phyloP scores from a whole-genome alignment of 2,888 invertebrate species.

The Itoplectis maculator region DNA sequence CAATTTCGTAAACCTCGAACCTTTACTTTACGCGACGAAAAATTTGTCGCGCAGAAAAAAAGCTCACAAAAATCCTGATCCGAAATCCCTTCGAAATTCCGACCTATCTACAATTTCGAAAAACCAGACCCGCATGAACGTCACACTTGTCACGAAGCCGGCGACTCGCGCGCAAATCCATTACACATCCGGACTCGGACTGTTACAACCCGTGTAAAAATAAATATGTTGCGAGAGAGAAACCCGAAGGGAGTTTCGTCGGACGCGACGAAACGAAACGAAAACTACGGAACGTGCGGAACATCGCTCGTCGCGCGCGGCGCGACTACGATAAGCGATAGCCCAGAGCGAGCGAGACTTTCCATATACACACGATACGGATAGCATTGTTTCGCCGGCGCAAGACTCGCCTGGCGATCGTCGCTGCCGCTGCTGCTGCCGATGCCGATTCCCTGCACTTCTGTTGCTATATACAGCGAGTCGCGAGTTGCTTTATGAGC shows the following conservation, averaged over 20 bases:
- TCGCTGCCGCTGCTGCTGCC: constrained; percentile 2
- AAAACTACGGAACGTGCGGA: constrained; percentile 66
- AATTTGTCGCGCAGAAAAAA: neutral
- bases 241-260: neutral
- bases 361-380: constrained; percentile 62
- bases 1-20: too few relatives aligned
- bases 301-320: constrained; percentile 67
- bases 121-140: neutral
- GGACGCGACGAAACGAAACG: constrained; percentile 58
- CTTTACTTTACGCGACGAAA: neutral
- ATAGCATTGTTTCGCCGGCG: constrained; percentile 70
- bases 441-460: neutral
- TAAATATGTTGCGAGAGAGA: neutral
- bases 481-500: constrained; percentile 70
- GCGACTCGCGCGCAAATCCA: neutral
- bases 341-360: constrained; percentile 54
- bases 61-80: neutral
- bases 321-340: constrained; percentile 72
- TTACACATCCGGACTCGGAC: neutral
- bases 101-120: neutral
- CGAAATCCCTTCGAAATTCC: too few relatives aligned
- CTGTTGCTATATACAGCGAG: constrained; percentile 52
- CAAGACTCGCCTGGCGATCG: constrained; percentile 45
- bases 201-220: neutral
- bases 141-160: neutral